Conservation (phyloP, 2,113 vertebrate genomes). For the Pavo muticus region DNA sequence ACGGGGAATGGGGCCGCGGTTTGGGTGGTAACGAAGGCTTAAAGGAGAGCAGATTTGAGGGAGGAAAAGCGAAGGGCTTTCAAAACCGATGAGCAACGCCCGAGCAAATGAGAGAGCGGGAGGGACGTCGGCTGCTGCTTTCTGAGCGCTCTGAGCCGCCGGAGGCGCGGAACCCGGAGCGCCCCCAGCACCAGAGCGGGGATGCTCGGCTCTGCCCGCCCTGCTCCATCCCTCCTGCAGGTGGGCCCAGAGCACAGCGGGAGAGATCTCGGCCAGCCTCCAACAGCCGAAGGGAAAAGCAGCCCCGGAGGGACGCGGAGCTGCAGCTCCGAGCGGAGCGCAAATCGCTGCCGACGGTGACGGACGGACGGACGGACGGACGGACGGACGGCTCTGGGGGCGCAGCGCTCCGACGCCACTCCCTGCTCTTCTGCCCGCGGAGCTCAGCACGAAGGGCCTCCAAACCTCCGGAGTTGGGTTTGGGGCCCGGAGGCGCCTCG, state of each 20-base stretch:
- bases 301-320: no score
- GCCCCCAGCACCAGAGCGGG: no score
- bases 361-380: not conserved
- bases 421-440: not conserved
- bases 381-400: not conserved
- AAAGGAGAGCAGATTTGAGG: not conserved
- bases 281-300: no score
- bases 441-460: not conserved
- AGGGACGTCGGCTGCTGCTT: not conserved
- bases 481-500: not conserved
- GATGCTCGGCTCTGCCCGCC: no score
- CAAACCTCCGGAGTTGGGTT: fast-evolving
- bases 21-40: not conserved
- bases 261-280: not conserved
- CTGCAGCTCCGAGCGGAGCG: not conserved
- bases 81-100: not conserved
- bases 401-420: no score
- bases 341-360: not conserved
- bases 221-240: not conserved
- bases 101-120: not conserved
- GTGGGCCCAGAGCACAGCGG: not conserved
- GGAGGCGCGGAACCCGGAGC: no score
- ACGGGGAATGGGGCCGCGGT: not conserved
- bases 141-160: not conserved
- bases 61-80: not conserved